Conservation (phyloP, 2,888 invertebrate species). For the Mesorhabditis spiculigera region DNA sequence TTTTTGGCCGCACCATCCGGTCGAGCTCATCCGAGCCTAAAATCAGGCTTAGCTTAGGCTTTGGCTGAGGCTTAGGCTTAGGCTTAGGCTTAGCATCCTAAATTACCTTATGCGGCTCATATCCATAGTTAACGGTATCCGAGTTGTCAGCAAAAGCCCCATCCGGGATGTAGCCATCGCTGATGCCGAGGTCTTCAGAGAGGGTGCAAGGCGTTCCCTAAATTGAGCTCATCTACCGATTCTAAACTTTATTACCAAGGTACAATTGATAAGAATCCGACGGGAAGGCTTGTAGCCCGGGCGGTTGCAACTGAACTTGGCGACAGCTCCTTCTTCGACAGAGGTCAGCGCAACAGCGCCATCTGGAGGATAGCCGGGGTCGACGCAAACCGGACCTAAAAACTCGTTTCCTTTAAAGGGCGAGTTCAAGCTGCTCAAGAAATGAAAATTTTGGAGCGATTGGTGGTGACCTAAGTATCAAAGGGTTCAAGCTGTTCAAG, state of each 20-base stretch:
- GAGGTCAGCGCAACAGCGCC: slow-evolving; percentile 77
- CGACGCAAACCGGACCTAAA: slow-evolving; percentile 82
- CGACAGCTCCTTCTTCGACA: slow-evolving; percentile 75
- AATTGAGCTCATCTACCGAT: background rate
- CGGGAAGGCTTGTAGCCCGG: slow-evolving; percentile 66
- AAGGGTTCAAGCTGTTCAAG: too few relatives aligned
- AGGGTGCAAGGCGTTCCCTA: slow-evolving; percentile 86
- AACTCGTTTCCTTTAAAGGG: background rate
- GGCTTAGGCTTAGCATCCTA: background rate
- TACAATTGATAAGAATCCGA: slow-evolving; percentile 45
- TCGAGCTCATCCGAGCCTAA: slow-evolving; percentile 49
- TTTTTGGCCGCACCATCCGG: slow-evolving; percentile 69
- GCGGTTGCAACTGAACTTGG: slow-evolving; percentile 81
- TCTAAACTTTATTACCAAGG: slow-evolving; percentile 13
- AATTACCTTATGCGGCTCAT: slow-evolving; percentile 64
- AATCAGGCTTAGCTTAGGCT: background rate
- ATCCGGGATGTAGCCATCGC: slow-evolving; percentile 87
- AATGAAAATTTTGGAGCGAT: too few relatives aligned
- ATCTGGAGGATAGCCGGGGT: slow-evolving; percentile 88
- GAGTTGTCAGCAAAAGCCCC: slow-evolving; percentile 80
- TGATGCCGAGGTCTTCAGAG: slow-evolving; percentile 82
- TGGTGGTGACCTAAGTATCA: too few relatives aligned
- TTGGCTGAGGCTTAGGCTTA: background rate
- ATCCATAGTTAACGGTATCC: slow-evolving; percentile 66
- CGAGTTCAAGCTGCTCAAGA: too few relatives aligned